These are phyloP conservation scores for Narcine bancroftii DNA, from an alignment of 2,113 vertebrate species.

Conservation along the genomic window DNA sequence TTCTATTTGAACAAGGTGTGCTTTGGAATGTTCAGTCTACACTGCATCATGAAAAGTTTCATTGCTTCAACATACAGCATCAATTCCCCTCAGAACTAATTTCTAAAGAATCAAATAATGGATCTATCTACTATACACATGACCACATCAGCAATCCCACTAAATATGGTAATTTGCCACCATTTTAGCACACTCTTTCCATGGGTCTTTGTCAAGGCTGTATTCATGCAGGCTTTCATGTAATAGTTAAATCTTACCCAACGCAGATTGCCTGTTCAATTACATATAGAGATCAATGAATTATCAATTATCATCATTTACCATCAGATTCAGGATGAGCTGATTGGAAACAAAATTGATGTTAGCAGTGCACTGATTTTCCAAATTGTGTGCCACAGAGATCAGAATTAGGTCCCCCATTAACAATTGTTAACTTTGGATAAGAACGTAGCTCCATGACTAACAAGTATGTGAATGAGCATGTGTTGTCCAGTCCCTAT, in stretches of 20 bases:
- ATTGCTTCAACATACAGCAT: background rate
- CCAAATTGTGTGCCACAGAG: too few relatives aligned
- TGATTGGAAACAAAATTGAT: too few relatives aligned
- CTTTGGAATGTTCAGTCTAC: background rate
- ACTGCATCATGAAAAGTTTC: background rate
- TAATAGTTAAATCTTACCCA: background rate
- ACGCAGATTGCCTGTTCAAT: background rate
- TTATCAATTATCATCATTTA: background rate
- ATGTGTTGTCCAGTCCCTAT: too few relatives aligned
- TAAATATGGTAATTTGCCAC: background rate
- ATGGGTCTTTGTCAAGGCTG: background rate
- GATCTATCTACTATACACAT: too few relatives aligned
- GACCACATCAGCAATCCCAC: background rate
- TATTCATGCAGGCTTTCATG: background rate
- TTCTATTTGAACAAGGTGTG: background rate
- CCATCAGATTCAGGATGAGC: too few relatives aligned
- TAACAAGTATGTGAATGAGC: too few relatives aligned
- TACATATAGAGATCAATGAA: background rate
- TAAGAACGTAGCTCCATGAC: too few relatives aligned
- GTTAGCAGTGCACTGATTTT: too few relatives aligned
- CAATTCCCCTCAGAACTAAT: background rate
- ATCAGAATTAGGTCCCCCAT: too few relatives aligned
- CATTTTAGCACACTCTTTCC: background rate
- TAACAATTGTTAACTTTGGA: too few relatives aligned
- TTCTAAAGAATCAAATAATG: background rate